A percentile compares a stretch with the other conserved stretches of the same genome.
Conservation (phyloP, 2,113 vertebrate species). For the Dendropsophus ebraccatus region DNA sequence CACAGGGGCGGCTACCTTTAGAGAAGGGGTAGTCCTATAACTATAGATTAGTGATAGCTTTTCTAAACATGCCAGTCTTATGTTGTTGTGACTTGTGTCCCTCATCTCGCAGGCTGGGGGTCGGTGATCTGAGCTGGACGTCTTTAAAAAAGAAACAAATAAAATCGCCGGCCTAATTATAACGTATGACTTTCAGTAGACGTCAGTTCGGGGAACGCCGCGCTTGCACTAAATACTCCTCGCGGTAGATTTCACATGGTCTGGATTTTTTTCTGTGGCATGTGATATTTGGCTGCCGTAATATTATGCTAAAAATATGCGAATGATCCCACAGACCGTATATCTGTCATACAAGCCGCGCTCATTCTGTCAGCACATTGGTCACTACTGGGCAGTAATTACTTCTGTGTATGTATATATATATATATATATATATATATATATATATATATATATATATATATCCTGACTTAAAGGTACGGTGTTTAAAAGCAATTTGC, state of each 20-base stretch:
- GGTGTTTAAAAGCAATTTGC: too few relatives aligned
- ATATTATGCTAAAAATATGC: conserved; percentile 32
- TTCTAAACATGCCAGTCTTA: neutral
- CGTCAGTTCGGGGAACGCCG: neutral
- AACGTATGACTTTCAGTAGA: neutral
- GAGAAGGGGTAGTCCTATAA: too few relatives aligned
- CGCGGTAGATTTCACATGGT: conserved; percentile 17
- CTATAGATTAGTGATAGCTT: too few relatives aligned
- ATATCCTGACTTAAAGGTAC: too few relatives aligned
- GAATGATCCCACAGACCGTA: neutral
- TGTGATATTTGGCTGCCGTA: conserved; percentile 22
- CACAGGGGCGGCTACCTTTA: too few relatives aligned
- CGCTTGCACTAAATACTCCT: conserved; percentile 18
- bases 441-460: too few relatives aligned
- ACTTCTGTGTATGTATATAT: too few relatives aligned
- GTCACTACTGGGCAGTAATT: too few relatives aligned
- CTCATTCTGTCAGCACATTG: neutral
- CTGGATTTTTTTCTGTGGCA: conserved; percentile 1
- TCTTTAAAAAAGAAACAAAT: conserved; percentile 49
- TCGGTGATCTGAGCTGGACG: neutral
- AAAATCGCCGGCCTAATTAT: conserved; percentile 27
- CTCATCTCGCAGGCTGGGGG: neutral
- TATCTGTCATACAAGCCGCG: neutral
- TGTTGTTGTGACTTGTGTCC: neutral
- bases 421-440: too few relatives aligned